Evolutionary conservation across 2,113 vertebrate genomes (phyloP).

Genomic region (Polypterus bichir): DNA sequence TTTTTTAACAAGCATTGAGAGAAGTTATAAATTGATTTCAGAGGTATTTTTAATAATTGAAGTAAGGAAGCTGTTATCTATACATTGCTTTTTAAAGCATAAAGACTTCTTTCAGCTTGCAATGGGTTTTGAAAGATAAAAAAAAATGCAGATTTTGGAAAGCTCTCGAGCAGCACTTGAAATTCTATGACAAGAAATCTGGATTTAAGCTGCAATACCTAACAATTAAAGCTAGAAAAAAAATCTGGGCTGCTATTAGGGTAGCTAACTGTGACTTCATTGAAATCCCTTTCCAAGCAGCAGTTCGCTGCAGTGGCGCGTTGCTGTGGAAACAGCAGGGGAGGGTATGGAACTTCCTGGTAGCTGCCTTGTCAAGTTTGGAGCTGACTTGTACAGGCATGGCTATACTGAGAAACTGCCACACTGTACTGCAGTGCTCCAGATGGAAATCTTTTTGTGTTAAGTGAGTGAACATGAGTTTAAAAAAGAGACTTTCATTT

Average conservation of each 20-base stretch:
- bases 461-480: constrained; percentile 44
- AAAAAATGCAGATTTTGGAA: too few species aligned
- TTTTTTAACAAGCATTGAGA: too few species aligned
- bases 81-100: too few species aligned
- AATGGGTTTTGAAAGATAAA: too few species aligned
- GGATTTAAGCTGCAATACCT: too few species aligned
- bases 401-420: constrained; percentile 28
- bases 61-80: too few species aligned
- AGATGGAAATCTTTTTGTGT: constrained; percentile 21
- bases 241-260: constrained; percentile 1
- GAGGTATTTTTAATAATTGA: too few species aligned
- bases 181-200: too few species aligned
- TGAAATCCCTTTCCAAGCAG: constrained; percentile 43
- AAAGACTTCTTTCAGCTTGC: too few species aligned
- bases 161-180: too few species aligned
- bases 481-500: constrained; percentile 61
- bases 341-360: constrained; percentile 45
- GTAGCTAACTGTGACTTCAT: constrained; percentile 15
- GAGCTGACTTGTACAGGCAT: constrained; percentile 59
- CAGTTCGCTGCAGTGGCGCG: constrained; percentile 49
- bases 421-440: constrained; percentile 18
- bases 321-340: constrained; percentile 55
- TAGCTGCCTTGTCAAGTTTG: constrained; percentile 50
- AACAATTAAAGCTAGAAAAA: not conserved
- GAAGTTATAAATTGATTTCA: too few species aligned